Conservation (phyloP, 2,888 invertebrate genomes). For the Drosophila kokeensis region DNA sequence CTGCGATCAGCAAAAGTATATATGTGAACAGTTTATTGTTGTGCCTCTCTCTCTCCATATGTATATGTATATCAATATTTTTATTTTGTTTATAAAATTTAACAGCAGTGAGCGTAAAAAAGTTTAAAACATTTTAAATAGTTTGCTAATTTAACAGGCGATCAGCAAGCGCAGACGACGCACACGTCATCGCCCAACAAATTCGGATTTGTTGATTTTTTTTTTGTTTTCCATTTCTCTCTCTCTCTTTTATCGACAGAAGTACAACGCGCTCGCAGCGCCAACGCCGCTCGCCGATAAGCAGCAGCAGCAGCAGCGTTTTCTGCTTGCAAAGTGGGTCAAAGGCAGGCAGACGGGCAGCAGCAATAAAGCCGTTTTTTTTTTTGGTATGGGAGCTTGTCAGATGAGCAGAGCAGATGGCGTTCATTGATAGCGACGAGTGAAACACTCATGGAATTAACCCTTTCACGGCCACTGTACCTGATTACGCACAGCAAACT, state of each 20-base stretch:
- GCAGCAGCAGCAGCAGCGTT: constrained; percentile 28
- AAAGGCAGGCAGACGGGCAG: constrained; percentile 13
- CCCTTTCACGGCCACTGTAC: background rate
- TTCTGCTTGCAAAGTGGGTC: constrained; percentile 50
- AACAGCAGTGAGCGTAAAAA: constrained; percentile 68
- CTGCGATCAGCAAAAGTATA: constrained; percentile 11
- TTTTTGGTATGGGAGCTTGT: background rate
- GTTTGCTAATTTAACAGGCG: constrained; percentile 82
- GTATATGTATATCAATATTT: constrained; percentile 55
- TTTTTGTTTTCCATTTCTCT: background rate
- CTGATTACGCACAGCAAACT: background rate
- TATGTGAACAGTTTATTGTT: constrained; percentile 10
- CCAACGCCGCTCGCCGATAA: constrained; percentile 29
- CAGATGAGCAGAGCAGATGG: background rate
- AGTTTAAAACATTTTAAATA: constrained; percentile 84
- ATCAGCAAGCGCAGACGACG: constrained; percentile 44
- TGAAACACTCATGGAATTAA: background rate
- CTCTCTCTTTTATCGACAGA: constrained; percentile 60
- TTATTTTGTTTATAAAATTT: constrained; percentile 76
- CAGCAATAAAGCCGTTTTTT: background rate
- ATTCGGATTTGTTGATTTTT: constrained; percentile 17
- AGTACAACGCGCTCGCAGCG: constrained; percentile 19
- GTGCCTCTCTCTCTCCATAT: constrained; percentile 1
- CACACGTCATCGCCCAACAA: constrained; percentile 26
- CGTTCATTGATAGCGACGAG: background rate